Percentiles rank a stretch among this genome's conserved stretches.
These are phyloP conservation scores for Isurus oxyrinchus DNA, from an alignment of 2,113 vertebrate genomes.

Conservation along the genomic window DNA sequence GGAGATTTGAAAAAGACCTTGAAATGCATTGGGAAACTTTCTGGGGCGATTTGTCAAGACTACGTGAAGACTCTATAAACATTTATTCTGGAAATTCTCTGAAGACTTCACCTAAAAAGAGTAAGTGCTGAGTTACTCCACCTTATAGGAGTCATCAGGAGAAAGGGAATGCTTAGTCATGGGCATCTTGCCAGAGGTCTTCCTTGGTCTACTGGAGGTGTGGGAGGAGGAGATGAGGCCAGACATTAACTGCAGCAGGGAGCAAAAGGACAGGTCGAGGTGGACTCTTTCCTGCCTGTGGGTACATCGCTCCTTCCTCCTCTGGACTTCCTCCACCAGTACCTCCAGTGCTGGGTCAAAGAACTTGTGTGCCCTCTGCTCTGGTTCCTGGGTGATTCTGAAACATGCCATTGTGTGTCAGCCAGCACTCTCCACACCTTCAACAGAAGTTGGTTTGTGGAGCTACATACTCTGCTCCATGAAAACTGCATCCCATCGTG, in stretches of 20 bases:
- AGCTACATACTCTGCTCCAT: not conserved
- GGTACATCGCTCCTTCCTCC: too few species aligned
- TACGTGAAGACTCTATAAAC: not conserved
- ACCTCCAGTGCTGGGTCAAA: not conserved
- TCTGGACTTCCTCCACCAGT: too few species aligned
- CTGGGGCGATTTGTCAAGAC: not conserved
- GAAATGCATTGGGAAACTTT: not conserved
- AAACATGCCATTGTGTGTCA: not conserved
- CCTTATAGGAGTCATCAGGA: not conserved
- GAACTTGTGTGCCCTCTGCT: not conserved
- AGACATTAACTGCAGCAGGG: too few species aligned
- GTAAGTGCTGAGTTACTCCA: too few species aligned
- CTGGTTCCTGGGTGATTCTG: not conserved
- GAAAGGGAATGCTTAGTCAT: not conserved
- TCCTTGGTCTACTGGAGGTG: not conserved
- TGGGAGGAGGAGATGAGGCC: too few species aligned
- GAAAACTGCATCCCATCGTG: not conserved
- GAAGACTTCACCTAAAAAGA: too few species aligned
- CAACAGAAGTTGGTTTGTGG: not conserved
- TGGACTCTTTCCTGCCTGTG: too few species aligned
- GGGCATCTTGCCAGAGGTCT: not conserved
- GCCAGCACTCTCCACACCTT: not conserved
- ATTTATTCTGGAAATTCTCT: not conserved
- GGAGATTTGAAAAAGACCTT: not conserved
- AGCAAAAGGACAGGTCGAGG: too few species aligned